These are phyloP conservation scores for Temnothorax rugatulus DNA, from an alignment of 2,888 invertebrate genomes.

Conservation along the genomic window DNA sequence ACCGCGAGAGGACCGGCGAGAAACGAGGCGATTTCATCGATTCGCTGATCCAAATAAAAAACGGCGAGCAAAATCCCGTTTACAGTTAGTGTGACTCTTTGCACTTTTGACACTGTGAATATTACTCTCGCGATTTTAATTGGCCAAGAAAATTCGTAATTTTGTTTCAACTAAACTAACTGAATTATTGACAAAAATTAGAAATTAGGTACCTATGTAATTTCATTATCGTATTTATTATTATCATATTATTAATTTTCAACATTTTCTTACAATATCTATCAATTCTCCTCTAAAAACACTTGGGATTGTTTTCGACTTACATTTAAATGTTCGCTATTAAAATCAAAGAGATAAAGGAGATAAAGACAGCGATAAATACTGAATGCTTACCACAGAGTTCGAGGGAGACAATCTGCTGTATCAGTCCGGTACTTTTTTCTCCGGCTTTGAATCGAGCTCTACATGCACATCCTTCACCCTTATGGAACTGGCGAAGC, in stretches of 20 bases:
- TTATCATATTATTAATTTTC: neutral
- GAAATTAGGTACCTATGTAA: neutral
- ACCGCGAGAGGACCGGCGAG: slow-evolving; percentile 76
- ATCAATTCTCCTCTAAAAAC: neutral
- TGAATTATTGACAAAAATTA: neutral
- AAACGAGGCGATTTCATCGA: slow-evolving; percentile 83
- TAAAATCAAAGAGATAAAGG: neutral
- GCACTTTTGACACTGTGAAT: neutral
- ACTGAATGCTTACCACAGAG: slow-evolving; percentile 69
- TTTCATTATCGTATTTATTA: neutral
- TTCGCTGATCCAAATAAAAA: slow-evolving; percentile 80
- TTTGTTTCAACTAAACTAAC: neutral
- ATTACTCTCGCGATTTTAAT: neutral
- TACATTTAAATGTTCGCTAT: neutral
- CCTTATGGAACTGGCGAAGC: slow-evolving; percentile 80
- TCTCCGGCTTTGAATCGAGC: slow-evolving; percentile 84
- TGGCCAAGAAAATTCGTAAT: neutral
- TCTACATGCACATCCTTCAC: slow-evolving; percentile 80
- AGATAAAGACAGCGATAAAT: neutral
- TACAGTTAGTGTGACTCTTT: slow-evolving; percentile 76
- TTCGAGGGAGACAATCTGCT: slow-evolving; percentile 82
- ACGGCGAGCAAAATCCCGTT: slow-evolving; percentile 80
- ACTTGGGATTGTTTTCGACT: neutral
- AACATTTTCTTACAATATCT: neutral
- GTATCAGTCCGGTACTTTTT: slow-evolving; percentile 82